A percentile compares a stretch with the other conserved stretches of the same genome.
Conservation (phyloP, 2,797 vertebrate genomes). For the Erithacus rubecula region DNA sequence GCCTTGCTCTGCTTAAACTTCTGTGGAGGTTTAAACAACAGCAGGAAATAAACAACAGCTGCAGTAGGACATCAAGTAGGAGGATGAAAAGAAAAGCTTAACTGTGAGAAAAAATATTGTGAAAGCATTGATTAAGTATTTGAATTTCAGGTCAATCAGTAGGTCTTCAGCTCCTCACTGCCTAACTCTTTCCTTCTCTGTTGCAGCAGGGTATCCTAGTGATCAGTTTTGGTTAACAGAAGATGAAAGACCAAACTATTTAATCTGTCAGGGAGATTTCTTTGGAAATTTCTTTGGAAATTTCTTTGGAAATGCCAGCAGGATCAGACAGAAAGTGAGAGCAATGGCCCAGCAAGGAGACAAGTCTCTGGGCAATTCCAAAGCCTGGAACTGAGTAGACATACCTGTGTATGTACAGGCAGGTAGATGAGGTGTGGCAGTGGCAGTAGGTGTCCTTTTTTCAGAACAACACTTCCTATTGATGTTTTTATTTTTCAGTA, state of each 20-base stretch:
- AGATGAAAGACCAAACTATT: not conserved
- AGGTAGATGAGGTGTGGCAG: not conserved
- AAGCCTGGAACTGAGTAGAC: not conserved
- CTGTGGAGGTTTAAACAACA: not conserved
- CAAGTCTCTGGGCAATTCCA: not conserved
- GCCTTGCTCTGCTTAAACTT: not conserved
- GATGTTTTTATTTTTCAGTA: not conserved
- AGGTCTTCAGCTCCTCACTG: not conserved
- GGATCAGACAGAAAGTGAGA: not conserved
- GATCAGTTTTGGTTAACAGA: not conserved
- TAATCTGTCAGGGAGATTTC: not conserved
- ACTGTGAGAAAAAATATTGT: not conserved
- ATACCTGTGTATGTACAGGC: rapidly evolving
- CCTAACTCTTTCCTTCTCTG: not conserved
- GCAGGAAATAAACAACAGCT: not conserved
- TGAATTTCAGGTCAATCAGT: not conserved
- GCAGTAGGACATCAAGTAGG: not conserved
- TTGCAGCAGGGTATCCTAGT: not conserved
- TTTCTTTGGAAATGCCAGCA: not conserved
- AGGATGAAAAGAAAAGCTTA: not conserved
- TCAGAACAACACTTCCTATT: not conserved
- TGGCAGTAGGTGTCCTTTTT: not conserved
- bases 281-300: not conserved
- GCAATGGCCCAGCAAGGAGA: not conserved
- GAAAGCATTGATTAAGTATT: not conserved